These are phyloP conservation scores for Sorex araneus DNA, from an alignment of 2,113 vertebrate species.

Conservation along the genomic window DNA sequence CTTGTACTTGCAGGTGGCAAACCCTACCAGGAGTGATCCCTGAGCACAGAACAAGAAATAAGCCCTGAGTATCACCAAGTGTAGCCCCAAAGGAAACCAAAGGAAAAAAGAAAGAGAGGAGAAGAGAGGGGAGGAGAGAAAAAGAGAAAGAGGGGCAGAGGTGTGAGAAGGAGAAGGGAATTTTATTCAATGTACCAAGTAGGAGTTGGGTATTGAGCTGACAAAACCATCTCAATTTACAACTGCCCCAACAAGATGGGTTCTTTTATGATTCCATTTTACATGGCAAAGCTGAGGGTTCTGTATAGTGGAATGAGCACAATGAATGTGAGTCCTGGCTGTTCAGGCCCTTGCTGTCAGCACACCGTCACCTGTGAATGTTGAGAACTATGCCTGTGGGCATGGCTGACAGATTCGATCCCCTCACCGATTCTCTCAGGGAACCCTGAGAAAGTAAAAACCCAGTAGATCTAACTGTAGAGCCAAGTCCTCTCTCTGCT, in stretches of 20 bases:
- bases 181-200: too few relatives aligned
- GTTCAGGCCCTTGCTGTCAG: not conserved
- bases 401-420: not conserved
- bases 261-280: not conserved
- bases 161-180: not conserved
- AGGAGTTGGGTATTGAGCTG: too few relatives aligned
- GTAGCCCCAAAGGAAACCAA: too few relatives aligned
- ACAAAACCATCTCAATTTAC: not conserved
- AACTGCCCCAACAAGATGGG: not conserved
- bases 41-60: too few relatives aligned
- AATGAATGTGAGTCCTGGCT: not conserved
- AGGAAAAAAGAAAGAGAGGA: too few relatives aligned
- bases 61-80: too few relatives aligned
- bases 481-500: not conserved
- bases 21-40: too few relatives aligned
- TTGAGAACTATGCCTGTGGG: not conserved
- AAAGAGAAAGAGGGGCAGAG: too few relatives aligned
- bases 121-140: too few relatives aligned
- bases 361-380: not conserved
- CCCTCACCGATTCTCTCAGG: not conserved
- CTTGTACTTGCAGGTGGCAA: too few relatives aligned
- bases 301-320: not conserved
- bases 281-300: not conserved
- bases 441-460: not conserved
- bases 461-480: not conserved